Conservation (phyloP, 2,113 vertebrate species). For the Cervus canadensis region DNA sequence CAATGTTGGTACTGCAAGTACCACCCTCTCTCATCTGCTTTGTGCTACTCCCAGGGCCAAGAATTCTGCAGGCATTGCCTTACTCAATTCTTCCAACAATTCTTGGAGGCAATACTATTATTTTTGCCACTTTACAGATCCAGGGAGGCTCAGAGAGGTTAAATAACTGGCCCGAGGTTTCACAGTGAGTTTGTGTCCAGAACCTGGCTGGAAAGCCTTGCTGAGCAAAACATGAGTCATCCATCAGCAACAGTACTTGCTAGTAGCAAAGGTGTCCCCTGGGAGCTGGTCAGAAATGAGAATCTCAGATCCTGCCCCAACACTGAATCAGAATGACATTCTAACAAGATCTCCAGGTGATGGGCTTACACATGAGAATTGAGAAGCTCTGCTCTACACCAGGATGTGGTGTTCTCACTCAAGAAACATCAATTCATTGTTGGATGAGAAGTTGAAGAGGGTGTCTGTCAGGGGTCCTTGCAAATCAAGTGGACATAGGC, state of each 20-base stretch:
- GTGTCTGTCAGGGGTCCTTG: neutral
- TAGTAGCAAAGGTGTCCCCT: neutral
- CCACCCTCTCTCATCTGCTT: neutral
- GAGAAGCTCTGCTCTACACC: neutral
- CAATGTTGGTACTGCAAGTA: fast-evolving
- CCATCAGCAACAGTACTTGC: no score
- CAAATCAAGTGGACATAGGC: neutral
- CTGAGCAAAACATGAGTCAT: neutral
- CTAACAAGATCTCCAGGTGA: neutral
- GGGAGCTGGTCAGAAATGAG: neutral
- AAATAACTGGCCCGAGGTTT: neutral
- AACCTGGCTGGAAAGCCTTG: neutral
- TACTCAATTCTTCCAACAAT: neutral
- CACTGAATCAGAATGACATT: neutral
- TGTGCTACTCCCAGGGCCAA: neutral
- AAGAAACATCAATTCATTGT: neutral
- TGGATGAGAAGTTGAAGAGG: neutral
- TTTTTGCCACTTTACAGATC: neutral
- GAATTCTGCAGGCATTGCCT: neutral
- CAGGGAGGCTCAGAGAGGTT: neutral
- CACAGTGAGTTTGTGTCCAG: neutral
- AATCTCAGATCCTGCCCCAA: neutral
- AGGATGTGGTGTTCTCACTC: neutral
- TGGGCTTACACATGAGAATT: neutral
- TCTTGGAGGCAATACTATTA: neutral